These are phyloP conservation scores for Drosophila bipectinata DNA, from an alignment of 1,140 invertebrate species.

Conservation along the genomic window DNA sequence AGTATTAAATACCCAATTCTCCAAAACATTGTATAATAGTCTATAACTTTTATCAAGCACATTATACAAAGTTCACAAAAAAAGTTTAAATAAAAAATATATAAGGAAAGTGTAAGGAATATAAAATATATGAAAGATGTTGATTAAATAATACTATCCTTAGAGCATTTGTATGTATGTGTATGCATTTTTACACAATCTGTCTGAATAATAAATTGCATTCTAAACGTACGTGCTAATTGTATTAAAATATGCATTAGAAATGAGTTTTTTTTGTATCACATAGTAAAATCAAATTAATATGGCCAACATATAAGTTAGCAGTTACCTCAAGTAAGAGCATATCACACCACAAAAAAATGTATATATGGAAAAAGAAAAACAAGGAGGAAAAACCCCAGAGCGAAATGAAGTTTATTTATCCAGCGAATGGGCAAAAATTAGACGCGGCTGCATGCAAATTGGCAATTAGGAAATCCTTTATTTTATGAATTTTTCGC, in stretches of 20 bases:
- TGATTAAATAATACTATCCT: no score
- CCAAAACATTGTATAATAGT: no score
- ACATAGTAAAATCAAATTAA: not conserved
- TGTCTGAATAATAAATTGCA: no score
- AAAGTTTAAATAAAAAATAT: no score
- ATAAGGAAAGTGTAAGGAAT: no score
- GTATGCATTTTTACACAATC: no score
- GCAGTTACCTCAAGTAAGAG: conserved; percentile 11
- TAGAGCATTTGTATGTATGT: no score
- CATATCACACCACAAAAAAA: conserved; percentile 17
- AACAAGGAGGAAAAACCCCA: conserved; percentile 26
- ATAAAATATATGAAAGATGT: no score
- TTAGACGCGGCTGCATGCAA: conserved; percentile 76
- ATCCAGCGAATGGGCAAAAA: conserved; percentile 76
- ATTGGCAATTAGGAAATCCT: conserved; percentile 80
- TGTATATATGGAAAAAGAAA: not conserved
- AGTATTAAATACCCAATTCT: no score
- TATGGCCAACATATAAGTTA: not conserved
- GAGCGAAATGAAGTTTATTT: conserved; percentile 73
- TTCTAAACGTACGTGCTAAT: no score
- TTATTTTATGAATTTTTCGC: conserved; percentile 74
- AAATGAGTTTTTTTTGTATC: not conserved
- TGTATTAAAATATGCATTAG: not conserved
- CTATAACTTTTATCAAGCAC: no score
- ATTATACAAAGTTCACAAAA: no score